Percentiles rank a stretch among this genome's conserved stretches.
phyloP scores from a whole-genome alignment of 1,140 invertebrate species.

The Drosophila busckii region DNA sequence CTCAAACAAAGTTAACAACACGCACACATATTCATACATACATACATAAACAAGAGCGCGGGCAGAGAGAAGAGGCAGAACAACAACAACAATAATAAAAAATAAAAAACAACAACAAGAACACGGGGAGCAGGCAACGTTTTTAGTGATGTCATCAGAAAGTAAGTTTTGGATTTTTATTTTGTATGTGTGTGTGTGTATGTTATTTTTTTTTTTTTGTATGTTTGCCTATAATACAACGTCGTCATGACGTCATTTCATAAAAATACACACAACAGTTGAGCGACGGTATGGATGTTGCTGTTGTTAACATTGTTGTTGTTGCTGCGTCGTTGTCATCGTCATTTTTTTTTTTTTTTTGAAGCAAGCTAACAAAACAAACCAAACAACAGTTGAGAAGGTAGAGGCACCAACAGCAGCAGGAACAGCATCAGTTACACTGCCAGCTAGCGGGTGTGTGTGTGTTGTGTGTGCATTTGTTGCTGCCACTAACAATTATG shows the following conservation, averaged over 20 bases:
- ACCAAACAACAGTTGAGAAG: slow-evolving; percentile 43
- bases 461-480: slow-evolving; percentile 8
- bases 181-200: slow-evolving; percentile 16
- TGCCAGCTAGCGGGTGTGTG: slow-evolving; percentile 15
- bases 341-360: too few species aligned
- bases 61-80: slow-evolving; percentile 29
- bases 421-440: slow-evolving; percentile 16
- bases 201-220: slow-evolving; percentile 24
- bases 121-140: slow-evolving; percentile 51
- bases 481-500: slow-evolving; percentile 13
- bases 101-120: slow-evolving; percentile 27
- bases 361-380: slow-evolving; percentile 45
- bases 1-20: slow-evolving; percentile 19
- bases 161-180: slow-evolving; percentile 63
- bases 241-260: slow-evolving; percentile 75
- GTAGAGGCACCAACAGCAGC: slow-evolving; percentile 9
- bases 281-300: slow-evolving; percentile 28
- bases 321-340: slow-evolving; percentile 39
- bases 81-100: slow-evolving; percentile 51
- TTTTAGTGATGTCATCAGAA: slow-evolving; percentile 77
- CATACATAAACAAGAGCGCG: slow-evolving; percentile 8
- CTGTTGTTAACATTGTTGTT: slow-evolving; percentile 20
- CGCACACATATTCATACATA: not conserved
- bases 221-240: slow-evolving; percentile 34
- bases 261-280: slow-evolving; percentile 64